A percentile compares a stretch with the other conserved stretches of the same genome.
Evolutionary conservation across 2,888 invertebrate genomes (phyloP).

Genomic region (Acrobasis consociella): DNA sequence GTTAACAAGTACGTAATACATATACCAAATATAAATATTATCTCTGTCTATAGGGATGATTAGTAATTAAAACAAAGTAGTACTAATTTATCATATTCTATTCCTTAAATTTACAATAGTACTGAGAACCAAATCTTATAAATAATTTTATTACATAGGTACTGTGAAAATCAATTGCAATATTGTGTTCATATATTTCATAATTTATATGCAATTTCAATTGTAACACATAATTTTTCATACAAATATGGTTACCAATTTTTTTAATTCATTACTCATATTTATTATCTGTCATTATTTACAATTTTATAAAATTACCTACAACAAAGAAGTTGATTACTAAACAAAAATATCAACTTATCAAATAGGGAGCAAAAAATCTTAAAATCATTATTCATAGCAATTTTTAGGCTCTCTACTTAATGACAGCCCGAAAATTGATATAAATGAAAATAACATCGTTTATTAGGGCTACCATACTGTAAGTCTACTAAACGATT

Average conservation of each 20-base stretch:
- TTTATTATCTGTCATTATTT: slow-evolving; percentile 63
- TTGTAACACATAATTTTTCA: slow-evolving; percentile 39
- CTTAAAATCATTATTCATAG: background rate
- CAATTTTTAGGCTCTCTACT: background rate
- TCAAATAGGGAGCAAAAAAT: slow-evolving; percentile 21
- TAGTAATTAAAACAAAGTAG: slow-evolving; percentile 40
- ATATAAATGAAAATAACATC: too few species aligned
- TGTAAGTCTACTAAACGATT: too few species aligned
- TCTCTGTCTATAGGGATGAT: slow-evolving; percentile 2
- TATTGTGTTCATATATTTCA: slow-evolving; percentile 35
- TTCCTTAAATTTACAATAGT: slow-evolving; percentile 64
- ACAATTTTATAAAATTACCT: slow-evolving; percentile 73
- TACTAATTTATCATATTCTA: slow-evolving; percentile 56
- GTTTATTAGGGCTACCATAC: too few species aligned
- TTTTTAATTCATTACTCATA: slow-evolving; percentile 39
- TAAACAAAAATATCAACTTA: slow-evolving; percentile 19
- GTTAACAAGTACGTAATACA: too few species aligned
- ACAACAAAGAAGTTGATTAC: slow-evolving; percentile 34
- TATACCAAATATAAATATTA: too few species aligned
- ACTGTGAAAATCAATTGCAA: slow-evolving; percentile 39
- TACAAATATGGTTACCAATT: slow-evolving; percentile 45
- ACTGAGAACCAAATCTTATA: slow-evolving; percentile 59
- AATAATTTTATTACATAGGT: slow-evolving; percentile 43
- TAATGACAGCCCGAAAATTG: too few species aligned
- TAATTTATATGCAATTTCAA: slow-evolving; percentile 31